Percentiles rank a stretch among this genome's conserved stretches.
phyloP scores from a whole-genome alignment of 2,797 vertebrate species.

The Argya squamiceps region DNA sequence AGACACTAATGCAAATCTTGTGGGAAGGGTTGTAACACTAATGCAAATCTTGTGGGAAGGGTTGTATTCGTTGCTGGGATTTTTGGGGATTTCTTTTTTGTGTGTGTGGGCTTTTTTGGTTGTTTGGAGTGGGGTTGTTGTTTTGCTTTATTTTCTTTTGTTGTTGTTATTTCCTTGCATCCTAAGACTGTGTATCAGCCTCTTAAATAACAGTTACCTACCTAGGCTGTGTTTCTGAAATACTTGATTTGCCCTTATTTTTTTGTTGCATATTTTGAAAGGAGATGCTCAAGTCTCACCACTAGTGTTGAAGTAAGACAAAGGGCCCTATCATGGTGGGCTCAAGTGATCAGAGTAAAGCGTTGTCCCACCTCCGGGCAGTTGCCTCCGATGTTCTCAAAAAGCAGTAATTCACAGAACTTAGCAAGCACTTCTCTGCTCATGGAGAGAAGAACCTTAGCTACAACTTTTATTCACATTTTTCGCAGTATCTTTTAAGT shows the following conservation, averaged over 20 bases:
- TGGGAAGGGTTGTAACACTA: neutral
- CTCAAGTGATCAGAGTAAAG: neutral
- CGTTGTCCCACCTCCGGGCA: fast-evolving
- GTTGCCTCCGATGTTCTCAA: fast-evolving
- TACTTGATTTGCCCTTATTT: neutral
- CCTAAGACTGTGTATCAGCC: neutral
- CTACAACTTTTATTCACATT: neutral
- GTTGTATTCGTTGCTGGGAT: neutral
- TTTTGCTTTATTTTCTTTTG: too few relatives aligned
- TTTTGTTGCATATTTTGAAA: neutral
- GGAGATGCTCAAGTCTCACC: neutral
- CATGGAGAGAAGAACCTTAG: neutral
- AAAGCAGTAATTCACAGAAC: neutral
- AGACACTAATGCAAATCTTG: neutral
- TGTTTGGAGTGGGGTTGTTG: too few relatives aligned
- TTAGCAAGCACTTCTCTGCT: neutral
- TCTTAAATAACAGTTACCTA: neutral
- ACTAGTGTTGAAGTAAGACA: neutral
- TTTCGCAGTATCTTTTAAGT: neutral
- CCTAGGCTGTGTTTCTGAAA: neutral
- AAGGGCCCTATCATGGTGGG: neutral
- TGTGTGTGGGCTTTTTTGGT: too few relatives aligned
- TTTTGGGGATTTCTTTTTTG: fast-evolving
- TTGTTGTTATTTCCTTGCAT: neutral
- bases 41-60: neutral